These are phyloP conservation scores for Agrochola lychnidis DNA, from an alignment of 2,888 invertebrate genomes.

Conservation along the genomic window DNA sequence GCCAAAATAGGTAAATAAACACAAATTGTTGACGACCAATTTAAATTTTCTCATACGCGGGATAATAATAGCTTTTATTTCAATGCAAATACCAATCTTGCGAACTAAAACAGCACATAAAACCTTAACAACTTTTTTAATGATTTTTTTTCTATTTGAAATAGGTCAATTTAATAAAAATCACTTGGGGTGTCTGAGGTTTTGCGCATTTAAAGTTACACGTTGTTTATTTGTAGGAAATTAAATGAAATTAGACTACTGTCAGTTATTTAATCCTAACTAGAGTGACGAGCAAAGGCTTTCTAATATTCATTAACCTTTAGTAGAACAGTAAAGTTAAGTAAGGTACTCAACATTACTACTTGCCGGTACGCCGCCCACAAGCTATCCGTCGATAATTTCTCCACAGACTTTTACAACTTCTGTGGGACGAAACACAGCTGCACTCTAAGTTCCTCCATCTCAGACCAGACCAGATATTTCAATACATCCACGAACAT, in stretches of 20 bases:
- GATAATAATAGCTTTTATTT: too few relatives aligned
- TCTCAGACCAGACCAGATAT: slow-evolving; percentile 45
- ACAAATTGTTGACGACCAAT: too few relatives aligned
- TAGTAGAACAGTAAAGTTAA: not conserved
- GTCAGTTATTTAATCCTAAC: not conserved
- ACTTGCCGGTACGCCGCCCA: not conserved
- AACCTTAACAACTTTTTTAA: too few relatives aligned
- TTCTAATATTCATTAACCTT: not conserved
- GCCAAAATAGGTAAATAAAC: too few relatives aligned
- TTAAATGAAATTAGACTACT: not conserved
- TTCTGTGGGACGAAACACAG: slow-evolving; percentile 48
- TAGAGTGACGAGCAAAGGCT: not conserved
- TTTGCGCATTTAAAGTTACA: too few relatives aligned
- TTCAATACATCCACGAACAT: slow-evolving; percentile 50
- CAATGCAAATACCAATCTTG: too few relatives aligned
- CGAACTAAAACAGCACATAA: too few relatives aligned
- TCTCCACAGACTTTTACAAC: slow-evolving; percentile 41
- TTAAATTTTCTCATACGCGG: too few relatives aligned
- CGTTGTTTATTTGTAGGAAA: not conserved
- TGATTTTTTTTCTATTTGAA: too few relatives aligned
- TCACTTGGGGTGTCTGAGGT: too few relatives aligned
- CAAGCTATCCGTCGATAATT: slow-evolving; percentile 27
- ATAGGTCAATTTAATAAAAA: too few relatives aligned
- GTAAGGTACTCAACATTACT: not conserved
- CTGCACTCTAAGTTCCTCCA: slow-evolving; percentile 38